Conservation (phyloP, 92 coral and sea anemone species). For the Scolanthus callimorphus region DNA sequence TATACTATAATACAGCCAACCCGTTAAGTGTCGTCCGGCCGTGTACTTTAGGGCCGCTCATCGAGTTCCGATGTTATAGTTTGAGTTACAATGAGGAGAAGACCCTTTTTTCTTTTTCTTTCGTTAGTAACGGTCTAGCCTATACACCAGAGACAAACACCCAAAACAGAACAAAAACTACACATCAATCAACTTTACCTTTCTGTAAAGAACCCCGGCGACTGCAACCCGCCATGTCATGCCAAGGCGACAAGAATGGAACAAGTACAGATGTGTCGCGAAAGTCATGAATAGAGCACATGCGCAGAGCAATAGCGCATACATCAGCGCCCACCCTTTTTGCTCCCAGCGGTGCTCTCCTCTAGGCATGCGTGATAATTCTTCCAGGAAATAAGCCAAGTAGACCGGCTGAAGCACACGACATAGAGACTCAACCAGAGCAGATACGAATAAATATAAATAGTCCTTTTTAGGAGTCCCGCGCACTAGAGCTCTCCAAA, state of each 20-base stretch:
- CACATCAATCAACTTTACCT: neutral
- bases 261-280: neutral
- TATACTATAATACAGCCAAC: no score
- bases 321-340: neutral
- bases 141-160: no score
- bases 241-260: neutral
- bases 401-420: neutral
- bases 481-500: neutral
- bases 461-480: neutral
- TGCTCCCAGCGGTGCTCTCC: neutral
- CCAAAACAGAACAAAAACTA: no score
- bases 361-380: neutral
- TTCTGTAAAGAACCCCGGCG: neutral
- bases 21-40: no score
- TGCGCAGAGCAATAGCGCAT: neutral
- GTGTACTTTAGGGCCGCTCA: no score
- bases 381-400: neutral
- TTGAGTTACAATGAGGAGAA: neutral
- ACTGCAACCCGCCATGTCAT: slow-evolving; percentile 1
- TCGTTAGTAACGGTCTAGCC: no score
- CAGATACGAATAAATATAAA: neutral
- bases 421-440: neutral
- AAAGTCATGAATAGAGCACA: neutral
- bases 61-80: no score
- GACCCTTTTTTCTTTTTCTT: no score